Conservation (phyloP, 2,888 invertebrate species). For the Himalopsyche tibetana region DNA sequence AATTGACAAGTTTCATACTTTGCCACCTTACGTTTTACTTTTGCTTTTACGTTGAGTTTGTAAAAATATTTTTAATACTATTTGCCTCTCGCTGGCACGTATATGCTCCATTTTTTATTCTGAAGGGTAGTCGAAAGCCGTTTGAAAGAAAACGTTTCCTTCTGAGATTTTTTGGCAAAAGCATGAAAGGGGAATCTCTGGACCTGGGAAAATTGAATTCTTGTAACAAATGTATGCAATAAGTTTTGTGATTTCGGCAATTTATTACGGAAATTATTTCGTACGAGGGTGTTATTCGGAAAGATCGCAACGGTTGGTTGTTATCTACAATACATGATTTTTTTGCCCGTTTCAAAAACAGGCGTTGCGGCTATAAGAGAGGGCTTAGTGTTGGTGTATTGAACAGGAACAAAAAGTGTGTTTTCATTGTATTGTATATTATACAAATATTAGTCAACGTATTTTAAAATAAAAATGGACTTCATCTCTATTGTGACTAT, state of each 20-base stretch:
- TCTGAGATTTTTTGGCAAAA: slow-evolving; percentile 8
- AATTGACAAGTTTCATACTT: too few relatives aligned
- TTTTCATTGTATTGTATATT: too few relatives aligned
- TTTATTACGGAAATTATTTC: slow-evolving; percentile 26
- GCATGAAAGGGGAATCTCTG: slow-evolving; percentile 20
- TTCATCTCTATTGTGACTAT: too few relatives aligned
- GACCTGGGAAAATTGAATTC: slow-evolving; percentile 7
- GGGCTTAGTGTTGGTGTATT: too few relatives aligned
- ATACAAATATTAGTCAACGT: too few relatives aligned
- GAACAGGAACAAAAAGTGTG: too few relatives aligned
- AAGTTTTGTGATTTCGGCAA: slow-evolving; percentile 8
- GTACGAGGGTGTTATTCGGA: slow-evolving; percentile 30
- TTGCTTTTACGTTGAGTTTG: not conserved
- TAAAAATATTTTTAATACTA: not conserved
- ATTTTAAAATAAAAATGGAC: too few relatives aligned
- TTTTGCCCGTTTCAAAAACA: not conserved
- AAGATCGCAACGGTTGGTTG: slow-evolving; percentile 10
- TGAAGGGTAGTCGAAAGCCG: not conserved
- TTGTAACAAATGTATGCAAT: slow-evolving; percentile 30
- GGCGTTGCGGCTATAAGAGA: too few relatives aligned
- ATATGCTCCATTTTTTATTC: slow-evolving; percentile 49
- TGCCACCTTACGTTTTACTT: not conserved
- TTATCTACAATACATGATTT: slow-evolving; percentile 4
- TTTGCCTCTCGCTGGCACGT: slow-evolving; percentile 27
- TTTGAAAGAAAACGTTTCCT: slow-evolving; percentile 1